phyloP scores from a whole-genome alignment of 2,113 vertebrate species.

The Aramus guarauna region DNA sequence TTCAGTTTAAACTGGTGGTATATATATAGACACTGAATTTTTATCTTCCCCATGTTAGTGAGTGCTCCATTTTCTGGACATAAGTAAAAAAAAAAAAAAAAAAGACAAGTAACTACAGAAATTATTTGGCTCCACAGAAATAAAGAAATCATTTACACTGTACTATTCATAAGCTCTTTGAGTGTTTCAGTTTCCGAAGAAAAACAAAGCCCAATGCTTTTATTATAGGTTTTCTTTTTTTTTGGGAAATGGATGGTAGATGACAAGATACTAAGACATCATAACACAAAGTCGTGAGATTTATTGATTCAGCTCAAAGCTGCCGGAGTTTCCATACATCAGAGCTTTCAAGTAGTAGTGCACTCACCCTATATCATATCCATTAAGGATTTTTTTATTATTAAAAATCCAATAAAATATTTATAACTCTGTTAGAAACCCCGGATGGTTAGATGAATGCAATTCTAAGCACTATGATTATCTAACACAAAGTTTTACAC shows the following conservation, averaged over 20 bases:
- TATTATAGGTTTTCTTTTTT: constrained; percentile 26
- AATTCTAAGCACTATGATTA: constrained; percentile 56
- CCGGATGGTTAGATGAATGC: constrained; percentile 54
- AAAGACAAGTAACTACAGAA: background rate
- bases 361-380: constrained; percentile 51
- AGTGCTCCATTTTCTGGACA: background rate
- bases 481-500: constrained; percentile 45
- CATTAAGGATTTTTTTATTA: constrained; percentile 67
- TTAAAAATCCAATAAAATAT: constrained; percentile 78
- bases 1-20: background rate
- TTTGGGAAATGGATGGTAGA: constrained; percentile 45
- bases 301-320: constrained; percentile 71
- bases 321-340: constrained; percentile 59
- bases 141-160: background rate
- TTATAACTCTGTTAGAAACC: constrained; percentile 70
- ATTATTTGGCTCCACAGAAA: background rate
- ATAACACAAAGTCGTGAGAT: constrained; percentile 59
- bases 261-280: constrained; percentile 53
- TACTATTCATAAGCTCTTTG: background rate
- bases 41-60: background rate
- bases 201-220: background rate
- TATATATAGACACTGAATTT: background rate
- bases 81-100: background rate
- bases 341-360: constrained; percentile 53
- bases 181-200: constrained; percentile 23